Evolutionary conservation across 2,888 invertebrate species (phyloP), one percentile per base, ranked within the genome.

Genomic region (Pammene aurita): DNA sequence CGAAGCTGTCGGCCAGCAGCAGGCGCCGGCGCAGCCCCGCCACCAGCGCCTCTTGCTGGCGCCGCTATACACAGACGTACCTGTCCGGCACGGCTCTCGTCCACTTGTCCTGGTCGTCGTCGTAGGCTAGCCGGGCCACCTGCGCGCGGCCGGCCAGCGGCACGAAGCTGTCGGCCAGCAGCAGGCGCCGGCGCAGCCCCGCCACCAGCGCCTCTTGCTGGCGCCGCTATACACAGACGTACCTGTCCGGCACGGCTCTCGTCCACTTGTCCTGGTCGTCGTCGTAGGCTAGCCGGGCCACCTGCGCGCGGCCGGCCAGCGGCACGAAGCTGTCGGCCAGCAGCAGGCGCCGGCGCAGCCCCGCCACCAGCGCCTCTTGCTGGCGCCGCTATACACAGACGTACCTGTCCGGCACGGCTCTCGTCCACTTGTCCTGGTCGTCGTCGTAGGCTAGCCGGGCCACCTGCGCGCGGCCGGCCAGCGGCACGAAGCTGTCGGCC

Each of bases 321-420:
- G 97, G 97, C 77, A 97, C 96, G 86, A 98, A 98, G 86, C 97
- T 97, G 80, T 97, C 97, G 74, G 97, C 96, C 66, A 97, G 95
- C 60, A 97, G 93, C 80, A 56, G 56, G 96, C 86, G 97, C 96
- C 70, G 56, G 98, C 94, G 67, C 86, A 84, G 81, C 87, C 84
- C 78, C 1, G 97, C 96, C 67, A 97, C 95, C 58, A 97, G 93
- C 80, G 96, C 86, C 97, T 96, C 70, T 98, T 94, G 14, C 48
- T 38, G 5, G 46, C 13, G 46, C n/a, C 46, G 46, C 46, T 38
- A 38, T 38, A 38, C 38, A 38, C 7, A 9, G 38, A 38, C 38
- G 7, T 16, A 67, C 67, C 67, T 67, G 63, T 61, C 55, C 48
- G 78, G 84, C 67, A 73, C 78, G 48, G 83, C 85, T 77, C 83